phyloP scores from a whole-genome alignment of 2,797 vertebrate species.

The Chaunax sp. region DNA sequence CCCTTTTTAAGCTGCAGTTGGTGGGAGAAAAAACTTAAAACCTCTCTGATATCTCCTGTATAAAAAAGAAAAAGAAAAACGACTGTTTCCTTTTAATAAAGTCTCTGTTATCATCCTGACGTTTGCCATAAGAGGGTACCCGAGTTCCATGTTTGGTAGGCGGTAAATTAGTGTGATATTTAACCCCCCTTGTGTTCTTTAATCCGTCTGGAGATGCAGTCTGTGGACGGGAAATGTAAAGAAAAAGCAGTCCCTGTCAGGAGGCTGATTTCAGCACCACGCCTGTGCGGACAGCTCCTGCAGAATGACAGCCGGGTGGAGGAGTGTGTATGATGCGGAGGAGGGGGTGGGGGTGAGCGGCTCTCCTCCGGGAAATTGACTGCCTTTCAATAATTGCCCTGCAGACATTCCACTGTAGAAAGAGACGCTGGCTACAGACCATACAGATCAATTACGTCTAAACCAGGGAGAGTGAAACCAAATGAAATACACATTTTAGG shows the following conservation, averaged over 20 bases:
- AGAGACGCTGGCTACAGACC: neutral
- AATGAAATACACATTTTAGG: neutral
- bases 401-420: slow-evolving; percentile 20
- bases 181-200: slow-evolving; percentile 15
- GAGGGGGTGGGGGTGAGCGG: neutral
- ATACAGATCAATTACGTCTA: neutral
- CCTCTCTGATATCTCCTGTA: too few species aligned
- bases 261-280: slow-evolving; percentile 58
- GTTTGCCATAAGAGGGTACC: slow-evolving; percentile 85
- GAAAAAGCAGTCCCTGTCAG: neutral
- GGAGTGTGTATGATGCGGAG: neutral
- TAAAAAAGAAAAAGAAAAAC: too few species aligned
- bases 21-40: too few species aligned
- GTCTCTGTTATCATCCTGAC: slow-evolving; percentile 51
- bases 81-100: too few species aligned
- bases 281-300: slow-evolving; percentile 57
- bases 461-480: too few species aligned
- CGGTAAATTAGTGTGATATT: slow-evolving; percentile 45
- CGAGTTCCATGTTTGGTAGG: slow-evolving; percentile 71
- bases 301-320: slow-evolving; percentile 9
- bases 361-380: slow-evolving; percentile 20
- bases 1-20: too few species aligned
- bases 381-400: slow-evolving; percentile 38
- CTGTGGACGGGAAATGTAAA: slow-evolving; percentile 3
- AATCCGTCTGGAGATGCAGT: slow-evolving; percentile 24